Percentiles rank a stretch among this genome's conserved stretches.
phyloP scores from a whole-genome alignment of 2,888 invertebrate genomes.

The Cephus runcator region DNA sequence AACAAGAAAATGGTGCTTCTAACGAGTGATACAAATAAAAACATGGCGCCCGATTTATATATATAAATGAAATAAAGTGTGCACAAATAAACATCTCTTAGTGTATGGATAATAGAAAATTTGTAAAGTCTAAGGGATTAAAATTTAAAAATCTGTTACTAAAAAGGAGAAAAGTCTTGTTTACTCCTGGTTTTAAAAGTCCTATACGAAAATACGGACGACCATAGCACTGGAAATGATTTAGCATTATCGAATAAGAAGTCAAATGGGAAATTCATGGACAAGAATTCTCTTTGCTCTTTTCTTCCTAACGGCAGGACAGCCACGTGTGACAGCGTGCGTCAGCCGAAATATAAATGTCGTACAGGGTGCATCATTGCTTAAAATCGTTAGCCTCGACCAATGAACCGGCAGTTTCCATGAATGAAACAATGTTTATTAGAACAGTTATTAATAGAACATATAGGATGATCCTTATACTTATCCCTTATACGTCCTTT shows the following conservation, averaged over 20 bases:
- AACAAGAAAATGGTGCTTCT: constrained; percentile 23
- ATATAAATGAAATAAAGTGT: not conserved
- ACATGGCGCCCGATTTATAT: not conserved
- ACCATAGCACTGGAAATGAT: not conserved
- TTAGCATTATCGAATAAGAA: not conserved
- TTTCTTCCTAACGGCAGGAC: not conserved
- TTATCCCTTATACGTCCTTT: not conserved
- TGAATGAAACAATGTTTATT: not conserved
- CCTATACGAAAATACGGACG: not conserved
- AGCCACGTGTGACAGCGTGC: not conserved
- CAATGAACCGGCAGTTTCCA: not conserved
- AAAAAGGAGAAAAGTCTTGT: not conserved
- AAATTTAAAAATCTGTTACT: not conserved
- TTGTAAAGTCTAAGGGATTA: not conserved
- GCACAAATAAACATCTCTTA: not conserved
- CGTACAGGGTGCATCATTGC: constrained; percentile 26
- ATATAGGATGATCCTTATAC: not conserved
- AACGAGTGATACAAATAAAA: not conserved
- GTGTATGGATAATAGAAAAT: no score
- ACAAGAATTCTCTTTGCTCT: not conserved
- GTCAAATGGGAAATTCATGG: not conserved
- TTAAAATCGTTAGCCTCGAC: constrained; percentile 18
- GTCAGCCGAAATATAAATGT: constrained; percentile 12
- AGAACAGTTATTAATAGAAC: not conserved
- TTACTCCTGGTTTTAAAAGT: not conserved